phyloP scores from a whole-genome alignment of 2,113 vertebrate species.

The Anhinga anhinga region DNA sequence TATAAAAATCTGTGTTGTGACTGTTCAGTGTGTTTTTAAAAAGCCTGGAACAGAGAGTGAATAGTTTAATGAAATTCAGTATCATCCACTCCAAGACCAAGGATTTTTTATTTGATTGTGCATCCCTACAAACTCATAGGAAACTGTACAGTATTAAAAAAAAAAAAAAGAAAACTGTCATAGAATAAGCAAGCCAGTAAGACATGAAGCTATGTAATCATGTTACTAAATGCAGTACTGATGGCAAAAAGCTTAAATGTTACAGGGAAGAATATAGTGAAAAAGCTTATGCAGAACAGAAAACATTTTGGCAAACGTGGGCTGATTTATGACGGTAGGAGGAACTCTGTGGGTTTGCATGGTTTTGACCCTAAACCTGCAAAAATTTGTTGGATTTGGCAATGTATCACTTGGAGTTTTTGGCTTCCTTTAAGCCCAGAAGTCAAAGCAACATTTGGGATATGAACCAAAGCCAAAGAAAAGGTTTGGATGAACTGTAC shows the following conservation, averaged over 20 bases:
- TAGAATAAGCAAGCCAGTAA: background rate
- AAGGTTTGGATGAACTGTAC: constrained; percentile 27
- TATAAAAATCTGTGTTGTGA: background rate
- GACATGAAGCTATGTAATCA: background rate
- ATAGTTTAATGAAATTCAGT: background rate
- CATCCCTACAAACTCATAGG: background rate
- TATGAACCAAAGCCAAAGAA: constrained; percentile 51
- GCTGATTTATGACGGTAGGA: constrained; percentile 53
- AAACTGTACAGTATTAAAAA: background rate
- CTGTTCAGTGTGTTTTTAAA: background rate
- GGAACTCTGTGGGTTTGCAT: constrained; percentile 41
- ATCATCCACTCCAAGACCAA: background rate
- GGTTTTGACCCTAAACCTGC: constrained; percentile 61
- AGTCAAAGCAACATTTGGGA: constrained; percentile 56
- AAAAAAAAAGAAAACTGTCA: background rate
- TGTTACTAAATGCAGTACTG: background rate
- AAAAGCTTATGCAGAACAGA: background rate
- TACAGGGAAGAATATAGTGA: background rate
- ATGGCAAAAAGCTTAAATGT: background rate
- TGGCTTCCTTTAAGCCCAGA: constrained; percentile 56
- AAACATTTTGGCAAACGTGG: constrained; percentile 26
- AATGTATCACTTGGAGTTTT: constrained; percentile 35
- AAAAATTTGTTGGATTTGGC: constrained; percentile 65
- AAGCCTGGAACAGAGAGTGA: background rate
- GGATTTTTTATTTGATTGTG: background rate